A percentile compares a stretch with the other conserved stretches of the same genome.
Evolutionary conservation across 1,140 invertebrate genomes (phyloP).

Genomic region (Apis dorsata): DNA sequence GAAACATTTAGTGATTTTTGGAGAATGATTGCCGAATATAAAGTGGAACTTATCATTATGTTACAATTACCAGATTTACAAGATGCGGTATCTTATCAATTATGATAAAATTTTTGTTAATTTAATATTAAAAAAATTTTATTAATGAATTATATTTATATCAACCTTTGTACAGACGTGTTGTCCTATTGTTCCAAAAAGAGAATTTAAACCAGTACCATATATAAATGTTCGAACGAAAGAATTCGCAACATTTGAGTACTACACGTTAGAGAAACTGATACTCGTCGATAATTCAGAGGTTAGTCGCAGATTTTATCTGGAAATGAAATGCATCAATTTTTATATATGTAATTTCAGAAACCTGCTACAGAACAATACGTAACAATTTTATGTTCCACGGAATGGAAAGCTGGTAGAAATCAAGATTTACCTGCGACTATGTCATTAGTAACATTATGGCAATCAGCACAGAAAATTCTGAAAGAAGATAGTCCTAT

Average conservation of each 20-base stretch:
- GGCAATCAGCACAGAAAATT: conserved; percentile 63
- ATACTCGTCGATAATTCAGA: conserved; percentile 52
- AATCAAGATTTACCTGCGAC: conserved; percentile 53
- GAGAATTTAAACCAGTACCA: conserved; percentile 61
- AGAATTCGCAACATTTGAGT: conserved; percentile 30
- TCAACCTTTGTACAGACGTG: conserved; percentile 53
- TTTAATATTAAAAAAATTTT: too few relatives aligned
- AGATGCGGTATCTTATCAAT: conserved; percentile 42
- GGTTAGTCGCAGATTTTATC: conserved; percentile 21
- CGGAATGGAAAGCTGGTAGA: conserved; percentile 58
- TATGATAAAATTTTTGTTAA: too few relatives aligned
- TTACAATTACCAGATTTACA: conserved; percentile 71
- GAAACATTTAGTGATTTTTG: conserved; percentile 95
- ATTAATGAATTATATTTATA: background rate
- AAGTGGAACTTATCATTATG: conserved; percentile 84
- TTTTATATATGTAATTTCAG: conserved; percentile 19
- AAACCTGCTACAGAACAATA: conserved; percentile 44
- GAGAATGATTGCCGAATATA: conserved; percentile 90
- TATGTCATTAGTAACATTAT: conserved; percentile 56
- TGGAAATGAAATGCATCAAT: too few relatives aligned
- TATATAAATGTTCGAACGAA: conserved; percentile 58
- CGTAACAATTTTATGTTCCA: conserved; percentile 60
- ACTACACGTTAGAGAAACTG: conserved; percentile 52
- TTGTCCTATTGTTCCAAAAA: conserved; percentile 54
- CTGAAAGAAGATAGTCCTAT: conserved; percentile 54